A percentile compares a stretch with the other conserved stretches of the same genome.
Evolutionary conservation across 2,797 vertebrate genomes (phyloP).

Genomic region (Pelodytes ibericus): DNA sequence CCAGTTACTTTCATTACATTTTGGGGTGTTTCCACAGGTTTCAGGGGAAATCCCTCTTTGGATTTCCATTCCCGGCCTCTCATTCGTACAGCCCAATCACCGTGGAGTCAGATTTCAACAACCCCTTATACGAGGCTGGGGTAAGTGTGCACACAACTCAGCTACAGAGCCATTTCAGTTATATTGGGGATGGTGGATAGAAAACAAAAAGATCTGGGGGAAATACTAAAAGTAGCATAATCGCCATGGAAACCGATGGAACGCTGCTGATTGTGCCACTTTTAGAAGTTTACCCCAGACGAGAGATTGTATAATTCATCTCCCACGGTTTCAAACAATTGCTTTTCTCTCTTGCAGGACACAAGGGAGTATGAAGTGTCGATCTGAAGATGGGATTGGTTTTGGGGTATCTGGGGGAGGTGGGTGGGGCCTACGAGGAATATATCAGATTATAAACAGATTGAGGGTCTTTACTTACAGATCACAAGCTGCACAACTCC

Average conservation of each 20-base stretch:
- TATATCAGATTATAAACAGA: conserved; percentile 46
- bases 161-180: neutral
- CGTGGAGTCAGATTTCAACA: conserved; percentile 92
- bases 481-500: conserved; percentile 50
- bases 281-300: no score
- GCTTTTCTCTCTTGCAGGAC: conserved; percentile 28
- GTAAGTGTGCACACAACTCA: conserved; percentile 71
- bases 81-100: conserved; percentile 94
- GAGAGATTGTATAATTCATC: no score
- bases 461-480: conserved; percentile 44
- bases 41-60: conserved; percentile 90
- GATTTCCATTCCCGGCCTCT: conserved; percentile 89
- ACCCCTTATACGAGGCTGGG: conserved; percentile 93
- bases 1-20: no score
- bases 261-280: no score
- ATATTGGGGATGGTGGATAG: no score
- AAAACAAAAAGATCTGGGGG: no score
- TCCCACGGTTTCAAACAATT: neutral
- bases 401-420: conserved; percentile 18
- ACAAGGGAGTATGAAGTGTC: conserved; percentile 91
- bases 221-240: no score
- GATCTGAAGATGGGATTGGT: conserved; percentile 73
- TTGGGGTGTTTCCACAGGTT: conserved; percentile 77
- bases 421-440: conserved; percentile 32
- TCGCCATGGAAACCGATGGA: no score